Conservation (phyloP, 2,888 invertebrate species). For the Ectemnius cavifrons region DNA sequence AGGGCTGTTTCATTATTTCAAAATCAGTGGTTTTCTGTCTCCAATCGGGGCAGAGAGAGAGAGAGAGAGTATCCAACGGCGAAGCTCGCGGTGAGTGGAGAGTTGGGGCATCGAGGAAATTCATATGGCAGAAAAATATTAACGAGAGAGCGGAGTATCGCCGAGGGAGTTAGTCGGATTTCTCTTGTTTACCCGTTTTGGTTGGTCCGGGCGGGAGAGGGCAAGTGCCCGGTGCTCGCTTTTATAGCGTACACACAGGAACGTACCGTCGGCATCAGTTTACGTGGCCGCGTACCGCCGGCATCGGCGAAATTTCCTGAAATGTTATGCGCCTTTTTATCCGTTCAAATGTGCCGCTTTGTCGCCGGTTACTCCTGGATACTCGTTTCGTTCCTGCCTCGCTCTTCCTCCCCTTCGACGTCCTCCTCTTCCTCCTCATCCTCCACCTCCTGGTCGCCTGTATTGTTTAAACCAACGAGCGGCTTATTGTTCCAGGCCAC, state of each 20-base stretch:
- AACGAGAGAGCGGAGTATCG: no score
- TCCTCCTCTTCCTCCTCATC: not conserved
- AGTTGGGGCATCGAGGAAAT: no score
- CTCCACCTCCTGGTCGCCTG: not conserved
- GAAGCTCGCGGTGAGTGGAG: no score
- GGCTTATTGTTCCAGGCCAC: not conserved
- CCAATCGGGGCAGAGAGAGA: no score
- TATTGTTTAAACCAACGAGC: constrained; percentile 1
- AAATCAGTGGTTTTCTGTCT: no score
- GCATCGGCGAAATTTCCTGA: not conserved
- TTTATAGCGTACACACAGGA: not conserved
- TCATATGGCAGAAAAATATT: no score
- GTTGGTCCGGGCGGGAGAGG: no score
- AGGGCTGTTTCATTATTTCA: no score
- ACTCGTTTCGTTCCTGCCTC: constrained; percentile 1
- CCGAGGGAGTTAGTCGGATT: no score
- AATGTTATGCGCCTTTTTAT: constrained; percentile 5
- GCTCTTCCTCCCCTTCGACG: not conserved
- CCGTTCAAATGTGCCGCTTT: constrained; percentile 9
- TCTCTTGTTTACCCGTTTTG: no score
- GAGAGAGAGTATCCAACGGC: no score
- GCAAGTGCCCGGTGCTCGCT: not conserved
- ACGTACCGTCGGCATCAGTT: not conserved
- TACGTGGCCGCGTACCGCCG: not conserved
- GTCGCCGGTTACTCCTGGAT: not conserved